These are phyloP conservation scores for Luffia ferchaultella DNA, from an alignment of 2,888 invertebrate genomes.

Conservation along the genomic window DNA sequence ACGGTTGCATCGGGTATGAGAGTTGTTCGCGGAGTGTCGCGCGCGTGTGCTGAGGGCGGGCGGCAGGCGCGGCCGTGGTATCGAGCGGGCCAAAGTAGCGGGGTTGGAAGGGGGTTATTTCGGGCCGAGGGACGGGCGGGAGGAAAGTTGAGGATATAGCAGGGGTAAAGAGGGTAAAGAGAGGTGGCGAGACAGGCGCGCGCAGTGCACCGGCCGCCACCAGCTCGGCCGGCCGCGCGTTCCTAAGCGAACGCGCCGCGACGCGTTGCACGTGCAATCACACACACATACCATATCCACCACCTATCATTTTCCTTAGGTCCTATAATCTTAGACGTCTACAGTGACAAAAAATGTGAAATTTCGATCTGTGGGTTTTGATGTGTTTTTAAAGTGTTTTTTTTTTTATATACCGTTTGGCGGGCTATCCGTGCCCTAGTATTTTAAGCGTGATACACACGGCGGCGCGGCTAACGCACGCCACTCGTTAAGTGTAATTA, in stretches of 20 bases:
- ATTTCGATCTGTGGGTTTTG: constrained; percentile 1
- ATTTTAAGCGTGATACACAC: not conserved
- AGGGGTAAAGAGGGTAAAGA: constrained; percentile 26
- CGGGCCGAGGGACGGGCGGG: too few relatives aligned
- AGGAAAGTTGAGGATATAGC: too few relatives aligned
- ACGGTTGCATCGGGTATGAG: constrained; percentile 38
- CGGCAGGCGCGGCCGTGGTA: constrained; percentile 25
- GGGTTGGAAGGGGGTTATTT: too few relatives aligned
- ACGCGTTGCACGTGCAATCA: not conserved
- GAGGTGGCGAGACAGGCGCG: constrained; percentile 40
- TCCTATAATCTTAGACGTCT: not conserved
- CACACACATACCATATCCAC: not conserved
- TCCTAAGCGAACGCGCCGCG: constrained; percentile 14
- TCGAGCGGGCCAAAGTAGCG: too few relatives aligned
- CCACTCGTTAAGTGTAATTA: constrained; percentile 26
- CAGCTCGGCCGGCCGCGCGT: constrained; percentile 37
- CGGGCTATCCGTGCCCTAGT: not conserved
- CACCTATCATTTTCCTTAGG: constrained; percentile 1
- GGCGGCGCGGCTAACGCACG: not conserved
- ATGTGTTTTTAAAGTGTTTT: not conserved
- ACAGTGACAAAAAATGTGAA: not conserved
- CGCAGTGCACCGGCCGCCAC: constrained; percentile 38
- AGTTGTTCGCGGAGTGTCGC: constrained; percentile 31
- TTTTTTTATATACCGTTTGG: not conserved
- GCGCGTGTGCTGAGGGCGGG: constrained; percentile 30